These are phyloP conservation scores for Mythimna albipuncta DNA, from an alignment of 2,888 invertebrate species.

Conservation along the genomic window DNA sequence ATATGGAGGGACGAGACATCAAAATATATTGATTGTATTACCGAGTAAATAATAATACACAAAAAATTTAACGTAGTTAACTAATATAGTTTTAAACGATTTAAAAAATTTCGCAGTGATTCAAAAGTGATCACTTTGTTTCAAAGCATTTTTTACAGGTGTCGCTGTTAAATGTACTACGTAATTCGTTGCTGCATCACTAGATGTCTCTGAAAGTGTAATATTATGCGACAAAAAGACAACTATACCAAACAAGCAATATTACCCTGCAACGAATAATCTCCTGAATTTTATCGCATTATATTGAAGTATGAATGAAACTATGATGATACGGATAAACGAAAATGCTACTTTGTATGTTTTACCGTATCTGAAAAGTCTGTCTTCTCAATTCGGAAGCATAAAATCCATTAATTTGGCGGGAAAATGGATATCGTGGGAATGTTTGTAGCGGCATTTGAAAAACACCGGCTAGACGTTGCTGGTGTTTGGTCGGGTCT, in stretches of 20 bases:
- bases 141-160: conserved; percentile 29
- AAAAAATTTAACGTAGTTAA: too few species aligned
- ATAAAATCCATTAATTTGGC: conserved; percentile 66
- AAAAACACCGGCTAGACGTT: conserved; percentile 75
- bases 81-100: too few species aligned
- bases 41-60: too few species aligned
- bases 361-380: background rate
- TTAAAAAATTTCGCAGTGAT: too few species aligned
- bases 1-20: too few species aligned
- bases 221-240: conserved; percentile 31
- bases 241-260: background rate
- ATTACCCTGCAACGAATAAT: background rate
- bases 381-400: conserved; percentile 28
- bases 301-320: conserved; percentile 36
- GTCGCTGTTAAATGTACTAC: conserved; percentile 12
- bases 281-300: conserved; percentile 33
- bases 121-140: background rate
- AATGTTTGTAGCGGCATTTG: conserved; percentile 70
- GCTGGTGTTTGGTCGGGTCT: conserved; percentile 57
- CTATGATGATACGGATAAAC: conserved; percentile 37
- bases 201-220: conserved; percentile 48
- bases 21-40: too few species aligned
- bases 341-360: background rate
- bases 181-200: background rate
- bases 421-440: conserved; percentile 64